Conservation (phyloP, 2,113 vertebrate species). For the Anoplopoma fimbria region DNA sequence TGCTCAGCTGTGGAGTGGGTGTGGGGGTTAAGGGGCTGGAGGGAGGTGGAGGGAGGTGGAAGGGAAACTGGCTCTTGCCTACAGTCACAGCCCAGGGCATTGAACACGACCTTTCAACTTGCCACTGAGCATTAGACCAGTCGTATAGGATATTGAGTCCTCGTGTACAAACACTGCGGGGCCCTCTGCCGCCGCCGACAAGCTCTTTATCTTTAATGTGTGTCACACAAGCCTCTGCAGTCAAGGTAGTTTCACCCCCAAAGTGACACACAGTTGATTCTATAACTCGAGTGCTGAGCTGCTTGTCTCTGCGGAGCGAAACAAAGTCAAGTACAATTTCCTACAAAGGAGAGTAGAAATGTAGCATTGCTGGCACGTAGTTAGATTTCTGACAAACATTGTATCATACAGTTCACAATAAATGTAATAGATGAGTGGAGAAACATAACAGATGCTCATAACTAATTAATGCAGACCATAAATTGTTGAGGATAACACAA, state of each 20-base stretch:
- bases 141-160: conserved; percentile 23
- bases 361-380: not conserved
- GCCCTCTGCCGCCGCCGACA: conserved; percentile 17
- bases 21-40: conserved; percentile 35
- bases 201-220: conserved; percentile 40
- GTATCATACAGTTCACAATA: not conserved
- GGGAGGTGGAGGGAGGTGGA: not conserved
- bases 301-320: not conserved
- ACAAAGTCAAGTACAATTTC: not conserved
- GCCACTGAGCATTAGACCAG: conserved; percentile 66
- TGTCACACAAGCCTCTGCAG: conserved; percentile 36
- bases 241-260: conserved; percentile 21
- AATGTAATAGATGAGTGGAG: not conserved
- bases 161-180: not conserved
- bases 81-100: conserved; percentile 31
- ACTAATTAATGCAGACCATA: not conserved
- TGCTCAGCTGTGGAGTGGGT: conserved; percentile 41
- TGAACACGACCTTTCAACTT: conserved; percentile 64
- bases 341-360: not conserved
- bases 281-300: not conserved
- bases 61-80: conserved; percentile 25
- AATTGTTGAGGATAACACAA: not conserved
- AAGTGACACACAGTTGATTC: conserved; percentile 6
- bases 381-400: not conserved
- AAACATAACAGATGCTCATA: not conserved